A percentile compares a stretch with the other conserved stretches of the same genome.
phyloP scores from a whole-genome alignment of 2,113 vertebrate genomes.

The Paraplagusia blochii region DNA sequence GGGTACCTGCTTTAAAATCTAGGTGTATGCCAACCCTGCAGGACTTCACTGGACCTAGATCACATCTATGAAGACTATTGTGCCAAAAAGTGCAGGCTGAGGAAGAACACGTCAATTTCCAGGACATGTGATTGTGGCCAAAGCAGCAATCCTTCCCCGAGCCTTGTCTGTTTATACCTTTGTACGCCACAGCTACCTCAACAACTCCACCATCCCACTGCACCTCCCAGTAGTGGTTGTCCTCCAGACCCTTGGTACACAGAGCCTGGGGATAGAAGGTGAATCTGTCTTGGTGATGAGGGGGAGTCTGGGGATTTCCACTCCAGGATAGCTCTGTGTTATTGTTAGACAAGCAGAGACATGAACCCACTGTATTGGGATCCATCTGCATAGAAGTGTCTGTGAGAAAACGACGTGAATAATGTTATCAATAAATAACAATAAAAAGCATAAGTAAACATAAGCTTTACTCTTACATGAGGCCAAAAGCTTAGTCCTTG shows the following conservation, averaged over 20 bases:
- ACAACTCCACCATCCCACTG: slow-evolving; percentile 65
- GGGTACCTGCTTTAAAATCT: slow-evolving; percentile 64
- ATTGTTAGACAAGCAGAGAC: slow-evolving; percentile 43
- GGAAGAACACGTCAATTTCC: slow-evolving; percentile 72
- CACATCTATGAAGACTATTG: slow-evolving; percentile 47
- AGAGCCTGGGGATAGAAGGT: slow-evolving; percentile 45
- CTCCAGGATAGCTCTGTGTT: slow-evolving; percentile 42
- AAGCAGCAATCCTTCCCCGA: slow-evolving; percentile 71
- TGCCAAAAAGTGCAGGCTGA: slow-evolving; percentile 79
- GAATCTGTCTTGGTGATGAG: slow-evolving; percentile 57
- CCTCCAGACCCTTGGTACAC: slow-evolving; percentile 26
- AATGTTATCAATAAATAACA: neutral
- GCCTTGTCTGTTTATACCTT: slow-evolving; percentile 56
- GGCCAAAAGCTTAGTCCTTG: neutral
- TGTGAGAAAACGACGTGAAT: slow-evolving; percentile 14
- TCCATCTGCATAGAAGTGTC: slow-evolving; percentile 31
- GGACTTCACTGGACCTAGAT: slow-evolving; percentile 49
- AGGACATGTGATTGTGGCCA: slow-evolving; percentile 79
- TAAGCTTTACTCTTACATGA: neutral
- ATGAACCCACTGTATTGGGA: slow-evolving; percentile 48
- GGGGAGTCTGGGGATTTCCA: slow-evolving; percentile 12
- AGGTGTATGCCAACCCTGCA: slow-evolving; percentile 75
- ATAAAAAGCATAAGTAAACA: neutral
- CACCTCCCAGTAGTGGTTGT: slow-evolving; percentile 62
- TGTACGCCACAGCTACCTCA: slow-evolving; percentile 78